A percentile compares a stretch with the other conserved stretches of the same genome.
Conservation (phyloP, 2,113 vertebrate genomes). For the Seriola dumerili region DNA sequence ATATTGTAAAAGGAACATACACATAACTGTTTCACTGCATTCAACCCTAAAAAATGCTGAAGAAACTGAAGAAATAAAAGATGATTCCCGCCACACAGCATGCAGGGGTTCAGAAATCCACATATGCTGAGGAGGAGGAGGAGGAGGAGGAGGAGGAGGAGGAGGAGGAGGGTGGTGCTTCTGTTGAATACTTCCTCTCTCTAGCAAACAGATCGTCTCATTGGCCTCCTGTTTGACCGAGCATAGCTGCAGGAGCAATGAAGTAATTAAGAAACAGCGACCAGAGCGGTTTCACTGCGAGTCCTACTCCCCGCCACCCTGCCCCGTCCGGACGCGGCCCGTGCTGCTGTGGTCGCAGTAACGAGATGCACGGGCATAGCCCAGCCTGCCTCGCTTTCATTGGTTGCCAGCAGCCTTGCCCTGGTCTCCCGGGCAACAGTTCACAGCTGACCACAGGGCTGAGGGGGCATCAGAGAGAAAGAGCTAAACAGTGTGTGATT, state of each 20-base stretch:
- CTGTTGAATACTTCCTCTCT: constrained; percentile 25
- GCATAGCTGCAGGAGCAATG: constrained; percentile 11
- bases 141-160: constrained; percentile 6
- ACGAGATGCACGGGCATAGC: constrained; percentile 72
- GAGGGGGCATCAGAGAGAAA: constrained; percentile 65
- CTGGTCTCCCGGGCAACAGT: constrained; percentile 78
- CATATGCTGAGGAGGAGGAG: constrained; percentile 7
- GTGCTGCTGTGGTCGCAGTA: constrained; percentile 70
- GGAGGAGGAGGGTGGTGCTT: constrained; percentile 1
- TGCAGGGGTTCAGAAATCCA: background rate
- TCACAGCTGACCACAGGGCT: constrained; percentile 80
- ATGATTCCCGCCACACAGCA: background rate
- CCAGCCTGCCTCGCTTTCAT: constrained; percentile 69
- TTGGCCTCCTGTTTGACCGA: constrained; percentile 19
- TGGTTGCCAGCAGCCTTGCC: constrained; percentile 72
- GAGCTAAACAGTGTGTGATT: constrained; percentile 78
- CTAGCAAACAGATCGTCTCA: constrained; percentile 17
- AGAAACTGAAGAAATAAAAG: too few species aligned
- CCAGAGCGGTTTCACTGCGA: constrained; percentile 25
- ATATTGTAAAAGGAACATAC: background rate
- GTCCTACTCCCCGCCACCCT: constrained; percentile 24
- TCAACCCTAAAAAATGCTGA: background rate
- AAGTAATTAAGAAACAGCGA: constrained; percentile 29
- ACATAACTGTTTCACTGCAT: background rate
- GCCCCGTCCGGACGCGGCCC: constrained; percentile 26